Base-by-base conservation (phyloP, 92 coral and sea anemone species). In the Bergia puertoricense region DNA sequence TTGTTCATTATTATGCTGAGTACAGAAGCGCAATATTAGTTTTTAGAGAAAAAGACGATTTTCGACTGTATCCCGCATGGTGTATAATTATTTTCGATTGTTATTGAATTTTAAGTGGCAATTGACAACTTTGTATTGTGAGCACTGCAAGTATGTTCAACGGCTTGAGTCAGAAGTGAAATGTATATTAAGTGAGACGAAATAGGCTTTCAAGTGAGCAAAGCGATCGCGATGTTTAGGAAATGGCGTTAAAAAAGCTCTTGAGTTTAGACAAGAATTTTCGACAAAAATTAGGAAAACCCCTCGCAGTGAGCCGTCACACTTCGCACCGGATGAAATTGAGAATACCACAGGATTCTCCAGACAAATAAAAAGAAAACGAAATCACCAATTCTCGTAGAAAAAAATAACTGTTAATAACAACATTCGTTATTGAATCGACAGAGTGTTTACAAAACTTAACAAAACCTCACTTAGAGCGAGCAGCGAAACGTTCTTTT, bases 71-170 rank as follows among this genome's bases (percentile, higher is more conserved):
- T 91, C 94, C 86, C 90, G 91, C 90, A 62, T 46, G 83, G 88
- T 84, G 90, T 90, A 85, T 82, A 89, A 92, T 89, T 89, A 89
- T 86, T 89, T 77, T 69, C 90, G 48, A 73, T 85, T 74, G 85
- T 89, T 92, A 92, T 92, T 92, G 94, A 92, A 86, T 92, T 89
- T 89, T 92, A 89, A 92, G 88, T 89, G 90, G 90, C 92, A 89
- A 86, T 89, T 86, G 92, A 89, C 94, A 86, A 85, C 76, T 65
- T 81, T 85, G 44, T 80, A 44, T 81, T 85, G 91, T 82, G 76
- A 1, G 41, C 77, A 43, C 87, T 84, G 42, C 75, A 39, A 38
- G 81, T 81, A 74, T 65, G 77, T 88, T 62, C 65, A 41, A 59
- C 48, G 81, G 79, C 68, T 69, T 88, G 85, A 30, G 78, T n/a